These are phyloP conservation scores for Tanytarsus gracilentus DNA, from an alignment of 2,888 invertebrate species.

Conservation along the genomic window DNA sequence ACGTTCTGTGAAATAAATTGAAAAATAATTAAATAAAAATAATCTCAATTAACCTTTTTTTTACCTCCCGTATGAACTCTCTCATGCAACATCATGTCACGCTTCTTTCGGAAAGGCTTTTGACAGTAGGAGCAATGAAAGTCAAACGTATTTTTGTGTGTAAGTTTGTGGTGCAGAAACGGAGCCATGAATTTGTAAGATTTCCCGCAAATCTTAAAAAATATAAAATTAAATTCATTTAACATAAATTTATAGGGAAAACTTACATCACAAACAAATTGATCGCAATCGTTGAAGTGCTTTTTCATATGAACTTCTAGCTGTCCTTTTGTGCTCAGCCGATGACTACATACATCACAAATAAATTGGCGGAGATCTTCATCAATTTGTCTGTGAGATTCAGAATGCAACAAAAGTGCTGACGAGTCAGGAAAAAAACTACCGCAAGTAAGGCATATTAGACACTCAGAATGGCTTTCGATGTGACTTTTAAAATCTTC, in stretches of 20 bases:
- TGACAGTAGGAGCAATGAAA: neutral
- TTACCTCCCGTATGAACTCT: conserved; percentile 2
- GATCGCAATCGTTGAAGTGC: neutral
- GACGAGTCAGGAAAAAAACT: neutral
- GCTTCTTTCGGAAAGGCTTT: neutral
- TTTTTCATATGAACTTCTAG: conserved; percentile 4
- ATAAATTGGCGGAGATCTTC: conserved; percentile 4
- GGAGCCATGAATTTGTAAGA: conserved; percentile 4
- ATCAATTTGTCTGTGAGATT: conserved; percentile 6
- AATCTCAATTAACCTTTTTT: neutral
- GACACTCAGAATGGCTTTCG: neutral
- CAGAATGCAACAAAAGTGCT: neutral
- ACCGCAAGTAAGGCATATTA: conserved; percentile 9
- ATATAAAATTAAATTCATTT: no score
- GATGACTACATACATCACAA: conserved; percentile 1
- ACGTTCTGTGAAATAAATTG: neutral
- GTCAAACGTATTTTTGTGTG: conserved; percentile 9
- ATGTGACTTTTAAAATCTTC: neutral
- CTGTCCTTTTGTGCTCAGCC: neutral
- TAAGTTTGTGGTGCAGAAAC: conserved; percentile 5
- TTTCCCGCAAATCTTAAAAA: conserved; percentile 7
- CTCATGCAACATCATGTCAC: neutral
- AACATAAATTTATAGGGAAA: no score
- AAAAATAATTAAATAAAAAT: neutral
- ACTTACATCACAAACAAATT: conserved; percentile 14